Conservation (phyloP, 2,113 vertebrate genomes). For the Chionomys nivalis region DNA sequence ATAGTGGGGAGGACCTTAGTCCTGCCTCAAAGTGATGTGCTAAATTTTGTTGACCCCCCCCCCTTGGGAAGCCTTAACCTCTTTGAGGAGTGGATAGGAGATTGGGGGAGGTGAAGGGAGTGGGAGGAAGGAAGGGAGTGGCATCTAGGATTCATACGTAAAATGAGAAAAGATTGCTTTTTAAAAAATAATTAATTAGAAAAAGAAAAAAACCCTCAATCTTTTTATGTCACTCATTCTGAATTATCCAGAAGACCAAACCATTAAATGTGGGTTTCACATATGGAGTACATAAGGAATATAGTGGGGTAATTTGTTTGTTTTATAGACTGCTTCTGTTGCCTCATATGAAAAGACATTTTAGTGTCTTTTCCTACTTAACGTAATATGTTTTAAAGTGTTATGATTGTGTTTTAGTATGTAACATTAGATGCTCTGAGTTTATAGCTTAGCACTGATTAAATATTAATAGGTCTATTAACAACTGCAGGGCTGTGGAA, state of each 20-base stretch:
- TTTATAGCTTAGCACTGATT: constrained; percentile 77
- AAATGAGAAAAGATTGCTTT: too few species aligned
- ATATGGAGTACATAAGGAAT: constrained; percentile 14
- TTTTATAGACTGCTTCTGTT: constrained; percentile 53
- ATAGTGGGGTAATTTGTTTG: constrained; percentile 16
- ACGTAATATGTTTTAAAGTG: constrained; percentile 73
- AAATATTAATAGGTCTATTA: constrained; percentile 81
- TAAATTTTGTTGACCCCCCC: too few species aligned
- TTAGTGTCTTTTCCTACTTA: constrained; percentile 59
- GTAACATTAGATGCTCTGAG: constrained; percentile 64
- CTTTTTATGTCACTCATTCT: constrained; percentile 37
- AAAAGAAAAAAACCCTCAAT: background rate
- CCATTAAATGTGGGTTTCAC: constrained; percentile 45
- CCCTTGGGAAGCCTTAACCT: too few species aligned
- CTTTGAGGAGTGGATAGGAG: too few species aligned
- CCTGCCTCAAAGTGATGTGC: too few species aligned
- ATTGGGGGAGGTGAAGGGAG: too few species aligned
- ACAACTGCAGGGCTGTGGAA: constrained; percentile 60
- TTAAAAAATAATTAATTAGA: too few species aligned
- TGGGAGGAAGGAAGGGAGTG: too few species aligned
- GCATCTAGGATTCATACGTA: too few species aligned
- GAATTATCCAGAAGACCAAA: constrained; percentile 45
- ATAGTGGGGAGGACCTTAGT: too few species aligned
- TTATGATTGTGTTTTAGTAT: constrained; percentile 73
- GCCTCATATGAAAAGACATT: constrained; percentile 52